Percentiles rank a stretch among this genome's conserved stretches.
These are phyloP conservation scores for Selenia dentaria DNA, from an alignment of 2,888 invertebrate genomes.

Conservation along the genomic window DNA sequence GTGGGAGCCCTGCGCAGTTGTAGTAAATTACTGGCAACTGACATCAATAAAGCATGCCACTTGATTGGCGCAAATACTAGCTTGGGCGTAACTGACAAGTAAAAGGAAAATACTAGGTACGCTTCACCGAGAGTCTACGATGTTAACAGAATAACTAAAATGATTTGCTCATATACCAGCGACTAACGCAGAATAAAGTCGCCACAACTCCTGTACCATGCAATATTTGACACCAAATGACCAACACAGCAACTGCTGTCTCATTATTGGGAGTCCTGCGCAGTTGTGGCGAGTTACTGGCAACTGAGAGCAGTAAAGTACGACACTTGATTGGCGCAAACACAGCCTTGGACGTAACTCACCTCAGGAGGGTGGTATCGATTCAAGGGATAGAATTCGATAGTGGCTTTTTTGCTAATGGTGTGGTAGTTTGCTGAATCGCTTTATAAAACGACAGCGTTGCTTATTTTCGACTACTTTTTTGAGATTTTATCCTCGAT, in stretches of 20 bases:
- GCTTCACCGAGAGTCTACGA: too few species aligned
- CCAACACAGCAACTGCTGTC: slow-evolving; percentile 52
- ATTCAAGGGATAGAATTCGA: slow-evolving; percentile 23
- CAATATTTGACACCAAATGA: slow-evolving; percentile 69
- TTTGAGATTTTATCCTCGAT: slow-evolving; percentile 10
- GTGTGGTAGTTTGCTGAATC: slow-evolving; percentile 16
- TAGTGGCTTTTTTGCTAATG: slow-evolving; percentile 19
- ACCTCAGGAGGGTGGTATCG: slow-evolving; percentile 25
- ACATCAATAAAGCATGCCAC: slow-evolving; percentile 68
- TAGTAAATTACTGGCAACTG: slow-evolving; percentile 70
- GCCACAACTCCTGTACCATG: slow-evolving; percentile 47
- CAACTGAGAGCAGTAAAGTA: slow-evolving; percentile 68
- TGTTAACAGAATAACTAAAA: too few species aligned
- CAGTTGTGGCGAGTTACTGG: slow-evolving; percentile 74
- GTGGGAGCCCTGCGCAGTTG: slow-evolving; percentile 68
- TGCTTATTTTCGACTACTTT: slow-evolving; percentile 1
- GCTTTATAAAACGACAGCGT: slow-evolving; percentile 20
- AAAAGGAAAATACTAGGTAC: too few species aligned
- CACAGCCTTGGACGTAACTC: slow-evolving; percentile 35
- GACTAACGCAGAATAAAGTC: too few species aligned
- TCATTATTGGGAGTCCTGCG: slow-evolving; percentile 72
- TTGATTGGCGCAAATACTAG: slow-evolving; percentile 69
- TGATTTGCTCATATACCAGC: too few species aligned
- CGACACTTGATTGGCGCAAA: slow-evolving; percentile 73
- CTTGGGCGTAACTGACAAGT: slow-evolving; percentile 34